A percentile compares a stretch with the other conserved stretches of the same genome.
These are phyloP conservation scores for Anthoscopus minutus DNA, from an alignment of 2,113 vertebrate genomes.

Conservation along the genomic window DNA sequence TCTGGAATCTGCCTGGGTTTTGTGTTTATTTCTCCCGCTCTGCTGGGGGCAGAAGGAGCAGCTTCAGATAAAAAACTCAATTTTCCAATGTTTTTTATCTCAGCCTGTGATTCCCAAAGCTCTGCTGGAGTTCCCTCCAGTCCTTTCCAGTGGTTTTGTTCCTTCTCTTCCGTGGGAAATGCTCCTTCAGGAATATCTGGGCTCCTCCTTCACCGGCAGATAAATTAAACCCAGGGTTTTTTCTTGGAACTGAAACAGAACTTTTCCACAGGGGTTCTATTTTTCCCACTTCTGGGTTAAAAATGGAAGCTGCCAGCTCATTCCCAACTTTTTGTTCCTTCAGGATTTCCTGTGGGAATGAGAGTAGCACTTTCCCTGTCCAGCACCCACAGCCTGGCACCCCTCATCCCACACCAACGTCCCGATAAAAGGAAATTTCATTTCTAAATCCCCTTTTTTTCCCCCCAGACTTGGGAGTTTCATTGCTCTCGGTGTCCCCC, in stretches of 20 bases:
- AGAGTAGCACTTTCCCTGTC: not conserved
- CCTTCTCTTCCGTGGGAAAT: not conserved
- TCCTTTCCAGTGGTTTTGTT: not conserved
- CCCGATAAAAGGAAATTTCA: not conserved
- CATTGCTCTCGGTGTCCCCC: not conserved
- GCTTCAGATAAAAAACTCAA: not conserved
- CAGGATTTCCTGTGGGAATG: not conserved
- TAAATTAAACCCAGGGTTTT: not conserved
- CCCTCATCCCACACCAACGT: not conserved
- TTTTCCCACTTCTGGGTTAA: not conserved
- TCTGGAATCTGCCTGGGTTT: not conserved
- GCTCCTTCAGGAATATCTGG: not conserved
- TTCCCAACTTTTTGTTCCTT: not conserved
- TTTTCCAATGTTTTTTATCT: not conserved
- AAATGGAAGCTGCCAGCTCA: not conserved
- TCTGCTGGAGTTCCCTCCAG: not conserved
- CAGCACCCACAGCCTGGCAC: not conserved
- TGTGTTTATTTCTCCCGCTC: not conserved
- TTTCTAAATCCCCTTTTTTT: not conserved
- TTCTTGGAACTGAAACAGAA: not conserved
- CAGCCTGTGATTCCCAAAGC: not conserved
- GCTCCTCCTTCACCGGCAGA: not conserved
- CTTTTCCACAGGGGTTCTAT: not conserved
- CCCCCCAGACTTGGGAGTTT: not conserved
- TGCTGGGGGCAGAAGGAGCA: not conserved